Evolutionary conservation across 2,113 vertebrate species (phyloP).

Genomic region (Takifugu bimaculatus): DNA sequence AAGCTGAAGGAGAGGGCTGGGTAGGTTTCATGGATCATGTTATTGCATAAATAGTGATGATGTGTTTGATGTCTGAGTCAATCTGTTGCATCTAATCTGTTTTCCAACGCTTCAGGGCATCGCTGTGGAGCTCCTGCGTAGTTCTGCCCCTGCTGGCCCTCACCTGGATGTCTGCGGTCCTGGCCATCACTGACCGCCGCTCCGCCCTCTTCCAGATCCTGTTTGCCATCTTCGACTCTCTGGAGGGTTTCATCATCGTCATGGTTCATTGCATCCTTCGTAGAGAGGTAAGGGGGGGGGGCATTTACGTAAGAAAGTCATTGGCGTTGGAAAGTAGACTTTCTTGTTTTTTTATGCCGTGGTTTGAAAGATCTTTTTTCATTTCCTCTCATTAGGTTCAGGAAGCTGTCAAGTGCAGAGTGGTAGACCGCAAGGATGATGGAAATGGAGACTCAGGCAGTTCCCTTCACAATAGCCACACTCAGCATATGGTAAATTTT

Average conservation of each 20-base stretch:
- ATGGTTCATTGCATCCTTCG: constrained; percentile 98
- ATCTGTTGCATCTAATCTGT: constrained; percentile 12
- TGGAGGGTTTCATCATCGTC: constrained; percentile 96
- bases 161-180: constrained; percentile 98
- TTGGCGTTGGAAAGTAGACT: constrained; percentile 1
- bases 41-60: constrained; percentile 48
- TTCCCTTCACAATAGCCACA: constrained; percentile 93
- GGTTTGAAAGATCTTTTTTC: constrained; percentile 6
- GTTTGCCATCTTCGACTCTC: constrained; percentile 94
- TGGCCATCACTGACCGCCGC: constrained; percentile 95
- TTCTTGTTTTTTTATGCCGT: constrained; percentile 2
- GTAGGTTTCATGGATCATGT: constrained; percentile 76
- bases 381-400: constrained; percentile 80
- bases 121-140: constrained; percentile 98
- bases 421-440: constrained; percentile 95
- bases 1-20: constrained; percentile 99
- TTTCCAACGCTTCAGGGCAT: constrained; percentile 78
- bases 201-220: constrained; percentile 98
- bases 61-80: constrained; percentile 25
- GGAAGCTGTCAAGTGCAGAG: constrained; percentile 95
- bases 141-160: constrained; percentile 94
- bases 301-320: neutral
- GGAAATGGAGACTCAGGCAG: constrained; percentile 94
- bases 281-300: constrained; percentile 83
- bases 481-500: constrained; percentile 87